phyloP scores from a whole-genome alignment of 2,113 vertebrate genomes.

The Perognathus longimembris region DNA sequence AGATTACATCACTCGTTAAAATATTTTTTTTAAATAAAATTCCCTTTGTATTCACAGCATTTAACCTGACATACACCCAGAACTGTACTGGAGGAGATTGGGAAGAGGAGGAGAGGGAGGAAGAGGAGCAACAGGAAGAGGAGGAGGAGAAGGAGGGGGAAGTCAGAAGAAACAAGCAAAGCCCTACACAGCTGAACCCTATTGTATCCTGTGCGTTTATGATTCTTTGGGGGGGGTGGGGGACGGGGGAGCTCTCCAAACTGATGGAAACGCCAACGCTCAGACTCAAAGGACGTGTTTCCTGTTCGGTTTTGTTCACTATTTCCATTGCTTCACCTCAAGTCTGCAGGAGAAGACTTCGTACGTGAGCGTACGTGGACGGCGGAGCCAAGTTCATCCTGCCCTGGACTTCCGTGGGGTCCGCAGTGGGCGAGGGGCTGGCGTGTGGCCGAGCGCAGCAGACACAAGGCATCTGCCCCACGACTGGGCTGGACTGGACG shows the following conservation, averaged over 20 bases:
- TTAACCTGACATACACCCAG: not conserved
- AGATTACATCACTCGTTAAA: not conserved
- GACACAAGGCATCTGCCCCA: no score
- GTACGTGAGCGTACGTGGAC: no score
- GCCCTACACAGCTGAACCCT: accelerated
- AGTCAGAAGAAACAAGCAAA: not conserved
- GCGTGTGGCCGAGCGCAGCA: no score
- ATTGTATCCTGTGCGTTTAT: not conserved
- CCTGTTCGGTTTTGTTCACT: not conserved
- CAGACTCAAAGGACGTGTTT: not conserved
- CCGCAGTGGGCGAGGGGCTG: no score
- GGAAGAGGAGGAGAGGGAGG: accelerated
- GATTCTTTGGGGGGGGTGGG: accelerated
- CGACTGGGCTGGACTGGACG: no score
- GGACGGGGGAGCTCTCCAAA: not conserved
- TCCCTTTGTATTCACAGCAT: not conserved
- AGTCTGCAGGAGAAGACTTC: not conserved
- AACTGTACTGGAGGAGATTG: no score
- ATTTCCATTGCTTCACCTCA: not conserved
- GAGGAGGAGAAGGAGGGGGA: accelerated
- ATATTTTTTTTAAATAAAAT: not conserved
- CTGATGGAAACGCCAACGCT: not conserved
- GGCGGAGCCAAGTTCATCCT: no score
- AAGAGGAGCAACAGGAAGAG: accelerated
- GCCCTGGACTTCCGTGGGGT: no score